These are phyloP conservation scores for Phylloscopus collybita DNA, from an alignment of 2,797 vertebrate species.

Conservation along the genomic window DNA sequence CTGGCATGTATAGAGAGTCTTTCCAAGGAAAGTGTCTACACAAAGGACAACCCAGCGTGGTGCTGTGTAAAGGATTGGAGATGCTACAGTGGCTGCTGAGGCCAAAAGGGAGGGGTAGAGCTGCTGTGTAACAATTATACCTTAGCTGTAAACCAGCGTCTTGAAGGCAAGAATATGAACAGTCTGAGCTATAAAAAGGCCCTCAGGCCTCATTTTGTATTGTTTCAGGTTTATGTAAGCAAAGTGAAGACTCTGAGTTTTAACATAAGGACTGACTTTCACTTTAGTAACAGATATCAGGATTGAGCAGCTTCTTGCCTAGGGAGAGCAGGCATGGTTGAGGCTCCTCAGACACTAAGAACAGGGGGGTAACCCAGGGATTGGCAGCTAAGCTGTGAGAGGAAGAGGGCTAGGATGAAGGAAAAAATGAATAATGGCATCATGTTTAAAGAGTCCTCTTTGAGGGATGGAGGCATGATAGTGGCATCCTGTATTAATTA, in stretches of 20 bases:
- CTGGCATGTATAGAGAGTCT: background rate
- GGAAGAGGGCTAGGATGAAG: background rate
- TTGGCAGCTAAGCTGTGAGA: background rate
- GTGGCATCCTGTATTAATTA: conserved; percentile 11
- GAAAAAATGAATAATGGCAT: background rate
- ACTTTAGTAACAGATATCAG: background rate
- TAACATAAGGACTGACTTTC: background rate
- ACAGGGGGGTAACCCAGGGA: background rate
- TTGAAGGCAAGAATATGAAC: background rate
- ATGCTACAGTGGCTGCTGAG: background rate
- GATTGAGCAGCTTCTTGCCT: background rate
- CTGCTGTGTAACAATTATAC: background rate
- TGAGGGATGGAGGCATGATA: background rate
- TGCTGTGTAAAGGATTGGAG: background rate
- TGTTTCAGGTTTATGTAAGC: background rate
- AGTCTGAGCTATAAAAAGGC: background rate
- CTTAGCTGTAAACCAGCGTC: background rate
- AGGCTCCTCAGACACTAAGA: background rate
- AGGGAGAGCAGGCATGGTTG: background rate
- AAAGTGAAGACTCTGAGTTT: background rate
- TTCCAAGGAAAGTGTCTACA: background rate
- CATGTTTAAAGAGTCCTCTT: background rate
- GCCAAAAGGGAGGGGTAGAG: background rate
- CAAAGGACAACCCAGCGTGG: background rate
- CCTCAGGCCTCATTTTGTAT: background rate